A percentile compares a stretch with the other conserved stretches of the same genome.
These are phyloP conservation scores for Sander vitreus DNA, from an alignment of 2,113 vertebrate genomes.

Conservation along the genomic window DNA sequence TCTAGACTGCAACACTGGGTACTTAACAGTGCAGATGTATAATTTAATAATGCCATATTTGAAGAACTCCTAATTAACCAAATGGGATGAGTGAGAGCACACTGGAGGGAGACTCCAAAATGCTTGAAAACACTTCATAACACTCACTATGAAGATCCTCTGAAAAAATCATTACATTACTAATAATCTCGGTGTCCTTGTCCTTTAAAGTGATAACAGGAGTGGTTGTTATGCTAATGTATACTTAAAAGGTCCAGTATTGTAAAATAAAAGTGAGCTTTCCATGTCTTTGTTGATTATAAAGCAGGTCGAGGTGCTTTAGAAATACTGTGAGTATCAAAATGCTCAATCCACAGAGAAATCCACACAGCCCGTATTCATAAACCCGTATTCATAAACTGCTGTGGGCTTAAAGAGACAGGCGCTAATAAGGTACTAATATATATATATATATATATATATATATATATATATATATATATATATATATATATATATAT, in stretches of 20 bases:
- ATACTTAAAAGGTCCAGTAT: not conserved
- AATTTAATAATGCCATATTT: conserved; percentile 14
- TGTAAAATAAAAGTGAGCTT: not conserved
- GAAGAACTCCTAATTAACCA: conserved; percentile 22
- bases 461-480: too few species aligned
- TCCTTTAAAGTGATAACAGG: not conserved
- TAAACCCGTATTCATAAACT: too few species aligned
- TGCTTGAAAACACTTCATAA: conserved; percentile 2
- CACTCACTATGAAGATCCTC: not conserved
- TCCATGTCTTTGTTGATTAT: too few species aligned
- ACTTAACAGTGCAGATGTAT: conserved; percentile 29
- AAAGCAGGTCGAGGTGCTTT: too few species aligned
- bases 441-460: too few species aligned
- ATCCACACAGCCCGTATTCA: too few species aligned
- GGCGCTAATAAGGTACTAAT: too few species aligned
- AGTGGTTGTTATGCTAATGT: not conserved
- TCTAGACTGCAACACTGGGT: conserved; percentile 29
- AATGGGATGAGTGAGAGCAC: not conserved
- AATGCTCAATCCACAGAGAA: too few species aligned
- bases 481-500: too few species aligned
- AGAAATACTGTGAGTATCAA: too few species aligned
- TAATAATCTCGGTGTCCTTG: conserved; percentile 5
- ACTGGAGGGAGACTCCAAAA: conserved; percentile 1
- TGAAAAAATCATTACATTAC: not conserved
- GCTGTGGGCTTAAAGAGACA: too few species aligned